Conservation (phyloP, 2,797 vertebrate species). For the Sebastes matsubarae region DNA sequence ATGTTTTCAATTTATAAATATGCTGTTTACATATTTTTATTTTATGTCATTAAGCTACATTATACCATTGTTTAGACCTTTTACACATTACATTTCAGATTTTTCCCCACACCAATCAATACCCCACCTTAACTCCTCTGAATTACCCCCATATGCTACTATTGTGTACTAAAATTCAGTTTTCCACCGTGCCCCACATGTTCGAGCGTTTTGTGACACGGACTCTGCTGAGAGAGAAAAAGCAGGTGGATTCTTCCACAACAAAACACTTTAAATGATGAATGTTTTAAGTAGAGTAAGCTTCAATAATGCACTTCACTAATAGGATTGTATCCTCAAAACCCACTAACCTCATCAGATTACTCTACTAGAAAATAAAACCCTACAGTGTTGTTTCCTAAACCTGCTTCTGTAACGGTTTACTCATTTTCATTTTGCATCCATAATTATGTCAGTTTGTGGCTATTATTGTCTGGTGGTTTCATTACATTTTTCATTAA, state of each 20-base stretch:
- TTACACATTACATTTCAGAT: background rate
- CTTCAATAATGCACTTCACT: conserved; percentile 58
- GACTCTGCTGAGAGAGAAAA: background rate
- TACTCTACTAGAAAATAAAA: conserved; percentile 27
- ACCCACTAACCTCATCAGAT: conserved; percentile 63
- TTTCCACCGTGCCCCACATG: background rate
- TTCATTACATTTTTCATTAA: background rate
- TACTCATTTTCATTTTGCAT: background rate
- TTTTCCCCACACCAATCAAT: background rate
- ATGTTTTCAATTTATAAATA: background rate
- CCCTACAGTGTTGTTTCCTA: conserved; percentile 1
- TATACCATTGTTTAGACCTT: background rate
- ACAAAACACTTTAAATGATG: conserved; percentile 66
- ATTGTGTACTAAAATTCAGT: background rate
- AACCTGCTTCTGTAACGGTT: background rate
- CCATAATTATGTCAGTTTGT: background rate
- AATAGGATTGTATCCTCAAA: conserved; percentile 69
- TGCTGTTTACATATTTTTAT: background rate
- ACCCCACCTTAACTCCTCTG: background rate
- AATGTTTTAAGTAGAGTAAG: conserved; percentile 46
- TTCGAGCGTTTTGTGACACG: background rate
- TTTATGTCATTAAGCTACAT: background rate
- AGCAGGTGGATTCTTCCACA: background rate
- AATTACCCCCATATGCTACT: background rate
- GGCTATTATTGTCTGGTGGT: background rate